These are phyloP conservation scores for Empis livida DNA, from an alignment of 2,888 invertebrate genomes.

Conservation along the genomic window DNA sequence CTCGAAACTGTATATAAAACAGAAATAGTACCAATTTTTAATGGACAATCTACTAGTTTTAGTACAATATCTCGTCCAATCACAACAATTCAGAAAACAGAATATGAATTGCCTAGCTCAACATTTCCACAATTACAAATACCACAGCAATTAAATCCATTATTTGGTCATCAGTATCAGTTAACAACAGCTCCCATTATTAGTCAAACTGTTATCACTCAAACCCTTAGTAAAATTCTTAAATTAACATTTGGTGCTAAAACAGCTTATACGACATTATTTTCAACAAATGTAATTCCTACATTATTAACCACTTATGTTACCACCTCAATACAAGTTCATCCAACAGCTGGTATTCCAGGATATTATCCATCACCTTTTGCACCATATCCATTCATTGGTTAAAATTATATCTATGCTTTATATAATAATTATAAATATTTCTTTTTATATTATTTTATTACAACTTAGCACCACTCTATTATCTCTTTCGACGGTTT, in stretches of 20 bases:
- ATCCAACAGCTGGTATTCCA: conserved; percentile 51
- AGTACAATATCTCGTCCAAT: conserved; percentile 69
- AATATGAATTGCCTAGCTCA: conserved; percentile 63
- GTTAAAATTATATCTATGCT: conserved; percentile 29
- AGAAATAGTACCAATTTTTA: conserved; percentile 64
- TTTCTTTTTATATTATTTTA: too few relatives aligned
- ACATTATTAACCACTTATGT: conserved; percentile 72
- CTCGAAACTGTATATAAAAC: conserved; percentile 71
- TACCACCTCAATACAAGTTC: conserved; percentile 65
- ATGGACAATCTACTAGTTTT: conserved; percentile 59
- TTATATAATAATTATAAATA: too few relatives aligned
- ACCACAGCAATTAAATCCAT: conserved; percentile 35
- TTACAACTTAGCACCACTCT: too few relatives aligned
- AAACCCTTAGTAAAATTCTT: conserved; percentile 67
- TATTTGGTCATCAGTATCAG: conserved; percentile 54
- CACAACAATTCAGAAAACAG: conserved; percentile 55
- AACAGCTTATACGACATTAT: conserved; percentile 75
- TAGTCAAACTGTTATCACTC: conserved; percentile 62
- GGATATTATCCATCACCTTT: conserved; percentile 67
- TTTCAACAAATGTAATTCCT: conserved; percentile 69
- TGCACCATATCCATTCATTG: conserved; percentile 63
- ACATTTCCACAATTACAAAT: conserved; percentile 46
- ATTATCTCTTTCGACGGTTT: too few relatives aligned
- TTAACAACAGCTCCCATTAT: conserved; percentile 70
- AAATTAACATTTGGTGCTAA: conserved; percentile 85